Base-by-base conservation (phyloP, 2,797 vertebrate genomes). In the Bucorvus abyssinicus region DNA sequence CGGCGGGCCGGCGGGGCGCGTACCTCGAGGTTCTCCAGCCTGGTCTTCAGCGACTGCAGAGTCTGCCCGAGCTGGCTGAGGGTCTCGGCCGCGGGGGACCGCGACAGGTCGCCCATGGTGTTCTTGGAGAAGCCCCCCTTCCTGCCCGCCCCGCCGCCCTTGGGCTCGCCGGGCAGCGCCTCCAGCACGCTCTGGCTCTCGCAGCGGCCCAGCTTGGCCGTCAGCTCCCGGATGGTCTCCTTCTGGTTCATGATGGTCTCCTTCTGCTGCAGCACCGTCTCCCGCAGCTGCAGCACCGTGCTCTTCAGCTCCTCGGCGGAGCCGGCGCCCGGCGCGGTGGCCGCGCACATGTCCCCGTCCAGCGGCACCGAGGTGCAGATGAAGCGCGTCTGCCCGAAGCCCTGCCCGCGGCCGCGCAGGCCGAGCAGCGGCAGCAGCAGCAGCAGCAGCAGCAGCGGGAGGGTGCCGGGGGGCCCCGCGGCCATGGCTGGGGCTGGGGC, bases 321-420 rank as follows among this genome's bases (percentile, higher is more conserved):
- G 40, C 99, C 99, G 96, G 98, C 98, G 95, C 98, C 98, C 97
- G 98, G 98, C 98, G 98, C 98, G 18, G 98, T 97, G 49, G 99
- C 98, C 9, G 99, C 97, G 97, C 99, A 99, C 98, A 99, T 90
- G 98, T 99, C 99, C 98, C 98, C 98, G 97, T 99, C 99, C 98
- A 98, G 98, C 30, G 99, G 99, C 96, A 99, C 99, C 81, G 99
- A 99, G 94, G 99, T 99, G 98, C 99, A 99, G 96, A 99, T 98
- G 96, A 99, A 99, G 89, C 99, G 99, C 61, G 99, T 99, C 97
- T 98, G 99, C 92, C 98, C 98, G 93, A 99, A 98, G 97, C 99
- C 98, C 97, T 99, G 99, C 47, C 98, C 98, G 64, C 97, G 96
- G 79, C 98, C 95, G 90, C 97, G 89, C 89, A 95, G 85, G 61